Evolutionary conservation across 2,888 invertebrate species (phyloP), one percentile per base, ranked within the genome.

Genomic region (Bhutanitis thaidina): DNA sequence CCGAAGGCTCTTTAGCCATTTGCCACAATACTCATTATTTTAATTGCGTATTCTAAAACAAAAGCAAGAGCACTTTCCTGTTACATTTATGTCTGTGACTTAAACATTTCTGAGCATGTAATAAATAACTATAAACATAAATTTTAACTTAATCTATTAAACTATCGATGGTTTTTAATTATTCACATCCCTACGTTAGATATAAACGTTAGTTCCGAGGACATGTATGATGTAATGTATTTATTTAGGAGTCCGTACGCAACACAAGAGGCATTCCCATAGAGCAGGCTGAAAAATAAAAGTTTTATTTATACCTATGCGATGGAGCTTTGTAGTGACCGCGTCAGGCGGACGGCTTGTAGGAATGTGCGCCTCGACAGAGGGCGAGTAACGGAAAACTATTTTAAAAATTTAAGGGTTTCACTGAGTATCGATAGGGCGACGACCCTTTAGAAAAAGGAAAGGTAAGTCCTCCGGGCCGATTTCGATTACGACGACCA

Each of bases 181-280:
- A 1, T 0, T n/a, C 1, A 45, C 50, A 40, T 40, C 50, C 34
- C 45, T 51, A 40, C 10, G 8, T 7, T 1, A 7, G 14, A 14
- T 43, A 9, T 15, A 39, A 12, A 43, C 20, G 41, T 32, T 14
- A 32, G 36, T 37, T 46, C 37, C 46, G 46, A 46, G 46, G 52
- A 46, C 46, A 25, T 37, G 37, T 13, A 36, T 43, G 52, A 46
- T 37, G 52, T 43, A 46, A 52, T 46, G 46, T 47, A 52, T 52
- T 52, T 52, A 43, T 52, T 52, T 52, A 52, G 37, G 43, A 52
- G 37, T 13, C 39, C 44, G 44, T 36, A 51, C 36, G 43, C 32
- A 36, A 38, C 36, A 20, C 30, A 35, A 51, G 36, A 37, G n/a
- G 25, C 52, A 41, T 47, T 46, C 41, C 43, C 46, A 43, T 45